Evolutionary conservation across 2,797 vertebrate species (phyloP), one percentile per base, ranked within the genome.

Genomic region (Meriones psammophilus): DNA sequence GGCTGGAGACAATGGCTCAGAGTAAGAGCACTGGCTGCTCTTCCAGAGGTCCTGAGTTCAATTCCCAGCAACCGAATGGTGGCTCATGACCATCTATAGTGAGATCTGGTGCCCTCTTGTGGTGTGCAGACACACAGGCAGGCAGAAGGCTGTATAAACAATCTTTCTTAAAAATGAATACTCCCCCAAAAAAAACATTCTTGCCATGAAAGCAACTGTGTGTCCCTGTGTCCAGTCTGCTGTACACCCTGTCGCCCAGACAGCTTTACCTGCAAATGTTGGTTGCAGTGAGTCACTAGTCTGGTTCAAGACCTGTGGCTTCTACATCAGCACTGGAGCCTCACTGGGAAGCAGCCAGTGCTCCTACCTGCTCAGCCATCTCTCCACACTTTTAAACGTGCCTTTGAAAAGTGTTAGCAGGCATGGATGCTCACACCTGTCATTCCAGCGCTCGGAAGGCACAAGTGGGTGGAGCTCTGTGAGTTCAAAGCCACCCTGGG

Each of bases 51-150:
- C 50, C 8, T 50, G 50, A 50, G 50, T 50, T 50, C 8, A 50
- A 50, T 50, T 50, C 50, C 50, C 50, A 50, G 50, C 50, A 50
- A 8, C 50, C 10, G 9, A 1, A 50, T 50, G 50, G 50, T 10
- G 9, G 50, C 50, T 50, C 50, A 50, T 8, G 9, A 1, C 50
- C 50, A 50, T 50, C 50, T 50, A 8, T 50, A 50, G 10, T 50
- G 50, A 50, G 50, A 50, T 50, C 50, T 6, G 50, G 8, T 10
- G 50, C 50, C 50, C 50, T 10, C 50, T 50, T 50, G 9, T 50
- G 50, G 9, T 1, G 1, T 8, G 9, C 9, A 50, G 50, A 2
- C 10, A 10, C 1, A 50, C 50, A 50, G 1, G 50, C 8, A 50
- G 50, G 50, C 50, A 50, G 50, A 50, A 50, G 1, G 9, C 50